These are phyloP conservation scores for Ericerus pela DNA, from an alignment of 1,140 invertebrate species.

Conservation along the genomic window DNA sequence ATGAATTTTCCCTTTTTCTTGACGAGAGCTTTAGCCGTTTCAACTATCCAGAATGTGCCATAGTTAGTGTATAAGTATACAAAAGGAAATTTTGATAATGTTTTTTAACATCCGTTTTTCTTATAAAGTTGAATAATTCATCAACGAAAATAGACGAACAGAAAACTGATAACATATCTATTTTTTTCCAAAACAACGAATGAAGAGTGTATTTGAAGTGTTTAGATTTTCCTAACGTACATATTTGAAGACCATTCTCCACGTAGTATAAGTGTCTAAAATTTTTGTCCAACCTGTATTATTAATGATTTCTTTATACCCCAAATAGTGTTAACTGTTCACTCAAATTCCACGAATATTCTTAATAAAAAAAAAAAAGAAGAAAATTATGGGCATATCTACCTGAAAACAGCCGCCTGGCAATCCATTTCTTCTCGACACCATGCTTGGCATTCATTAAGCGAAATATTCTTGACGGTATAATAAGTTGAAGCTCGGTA, in stretches of 20 bases:
- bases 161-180: no score
- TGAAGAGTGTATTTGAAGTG: no score
- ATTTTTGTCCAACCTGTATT: not conserved
- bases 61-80: no score
- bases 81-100: no score
- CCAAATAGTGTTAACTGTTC: no score
- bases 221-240: not conserved
- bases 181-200: no score
- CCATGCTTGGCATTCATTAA: conserved; percentile 90
- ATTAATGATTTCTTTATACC: not conserved
- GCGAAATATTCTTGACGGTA: conserved; percentile 75
- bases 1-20: no score
- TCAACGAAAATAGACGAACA: no score
- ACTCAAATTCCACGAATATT: not conserved
- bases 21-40: no score
- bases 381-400: conserved; percentile 17
- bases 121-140: no score
- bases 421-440: conserved; percentile 81
- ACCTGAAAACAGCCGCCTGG: conserved; percentile 72
- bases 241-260: not conserved
- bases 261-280: not conserved
- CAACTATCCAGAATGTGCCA: no score
- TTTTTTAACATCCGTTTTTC: no score
- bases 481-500: conserved; percentile 82
- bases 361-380: not conserved